Base-by-base conservation (phyloP, 1,140 invertebrate species). In the Drosophila kanapiae region DNA sequence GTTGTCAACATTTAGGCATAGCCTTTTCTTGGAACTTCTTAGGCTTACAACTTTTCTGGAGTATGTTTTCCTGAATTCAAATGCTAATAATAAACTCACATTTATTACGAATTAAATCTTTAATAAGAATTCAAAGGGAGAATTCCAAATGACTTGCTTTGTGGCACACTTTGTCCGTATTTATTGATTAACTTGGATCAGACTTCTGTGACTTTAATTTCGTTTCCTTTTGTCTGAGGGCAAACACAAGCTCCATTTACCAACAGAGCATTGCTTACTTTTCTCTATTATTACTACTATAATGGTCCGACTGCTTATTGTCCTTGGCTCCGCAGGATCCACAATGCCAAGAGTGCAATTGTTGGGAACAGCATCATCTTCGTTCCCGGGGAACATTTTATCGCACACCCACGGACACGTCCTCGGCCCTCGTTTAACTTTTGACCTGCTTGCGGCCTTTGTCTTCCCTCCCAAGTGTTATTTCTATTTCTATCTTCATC, bases 281-380 rank as follows among this genome's bases (percentile, higher is more conserved):
- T 79, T 43, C 54, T 64, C 68, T 72, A 78, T 79, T 69, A 78
- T 82, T 63, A 78, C 81, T 65, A 63, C 63, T 53, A 60, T 37
- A 48, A 77, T 70, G 67, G 80, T 31, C 47, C 38, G 51, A 78
- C 48, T 49, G 78, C 59, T 87, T 68, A 82, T 87, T 87, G 76
- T 87, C 48, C 79, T 79, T 65, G 68, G 49, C 48, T 54, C n/a
- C 40, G 61, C 67, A 27, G 11, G 47, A 53, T 59, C 58, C 18
- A 80, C 76, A 85, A 80, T 65, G 69, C 56, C 80, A 69, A 40
- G 68, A 84, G 72, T 84, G 80, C 83, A 86, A 87, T 86, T 86
- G 82, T 80, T 51, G 51, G 37, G 33, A 23, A 37, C 63, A 35
- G 68, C 69, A 51, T 29, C 53, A 49, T 58, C 65, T 57, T 71